A percentile compares a stretch with the other conserved stretches of the same genome.
Conservation (phyloP, 2,797 vertebrate genomes). For the Miopithecus talapoin region DNA sequence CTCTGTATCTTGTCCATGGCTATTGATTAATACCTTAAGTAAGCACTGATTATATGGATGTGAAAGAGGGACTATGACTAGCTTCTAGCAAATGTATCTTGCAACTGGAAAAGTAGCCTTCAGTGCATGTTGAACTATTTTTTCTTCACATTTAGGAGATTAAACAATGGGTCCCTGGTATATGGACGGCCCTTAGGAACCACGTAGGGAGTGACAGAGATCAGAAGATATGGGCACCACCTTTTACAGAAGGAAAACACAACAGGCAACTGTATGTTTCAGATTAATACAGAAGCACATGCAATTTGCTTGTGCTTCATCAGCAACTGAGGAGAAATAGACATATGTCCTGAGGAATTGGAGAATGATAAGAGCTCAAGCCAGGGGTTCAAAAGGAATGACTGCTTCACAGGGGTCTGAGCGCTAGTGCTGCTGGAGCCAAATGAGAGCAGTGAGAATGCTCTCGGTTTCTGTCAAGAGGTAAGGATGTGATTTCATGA, state of each 20-base stretch:
- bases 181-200: neutral
- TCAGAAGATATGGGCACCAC: neutral
- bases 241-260: neutral
- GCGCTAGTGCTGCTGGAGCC: neutral
- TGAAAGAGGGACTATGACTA: neutral
- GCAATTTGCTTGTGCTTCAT: slow-evolving; percentile 22
- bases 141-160: neutral
- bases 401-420: neutral
- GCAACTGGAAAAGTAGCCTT: neutral
- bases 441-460: neutral
- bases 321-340: neutral
- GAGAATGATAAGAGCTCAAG: neutral
- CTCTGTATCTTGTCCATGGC: neutral
- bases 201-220: neutral
- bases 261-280: neutral
- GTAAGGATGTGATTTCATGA: neutral
- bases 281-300: neutral
- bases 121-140: neutral
- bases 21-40: neutral
- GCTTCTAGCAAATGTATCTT: neutral
- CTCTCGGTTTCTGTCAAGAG: neutral
- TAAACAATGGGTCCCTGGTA: neutral
- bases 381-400: neutral
- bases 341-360: neutral
- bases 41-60: neutral